phyloP scores from a whole-genome alignment of 2,888 invertebrate genomes.

The Chironomus tentans region DNA sequence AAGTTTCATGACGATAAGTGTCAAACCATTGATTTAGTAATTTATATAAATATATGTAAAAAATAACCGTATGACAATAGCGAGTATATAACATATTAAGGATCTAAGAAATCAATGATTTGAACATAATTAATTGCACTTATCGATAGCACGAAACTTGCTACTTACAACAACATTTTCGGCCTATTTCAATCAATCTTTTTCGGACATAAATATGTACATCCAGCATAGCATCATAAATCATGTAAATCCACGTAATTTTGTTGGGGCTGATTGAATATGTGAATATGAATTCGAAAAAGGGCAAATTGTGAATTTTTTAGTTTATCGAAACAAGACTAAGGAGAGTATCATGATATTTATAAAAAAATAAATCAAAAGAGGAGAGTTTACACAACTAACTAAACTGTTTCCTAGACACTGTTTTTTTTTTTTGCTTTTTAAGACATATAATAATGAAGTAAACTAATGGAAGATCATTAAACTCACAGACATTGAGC shows the following conservation, averaged over 20 bases:
- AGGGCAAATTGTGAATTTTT: neutral
- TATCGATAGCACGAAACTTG: neutral
- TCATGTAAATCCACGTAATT: neutral
- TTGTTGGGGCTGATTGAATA: neutral
- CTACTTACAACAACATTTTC: conserved; percentile 26
- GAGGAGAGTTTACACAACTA: neutral
- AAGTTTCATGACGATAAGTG: conserved; percentile 1
- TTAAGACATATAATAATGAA: neutral
- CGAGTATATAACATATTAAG: neutral
- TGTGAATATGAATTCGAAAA: neutral
- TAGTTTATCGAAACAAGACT: neutral
- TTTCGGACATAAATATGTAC: neutral
- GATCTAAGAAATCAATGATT: neutral
- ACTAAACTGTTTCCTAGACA: neutral
- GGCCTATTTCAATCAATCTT: conserved; percentile 24
- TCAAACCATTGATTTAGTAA: conserved; percentile 8
- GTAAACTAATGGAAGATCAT: neutral
- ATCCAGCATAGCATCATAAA: conserved; percentile 13
- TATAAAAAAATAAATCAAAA: neutral
- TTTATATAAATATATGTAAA: too few species aligned
- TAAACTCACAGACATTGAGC: too few species aligned
- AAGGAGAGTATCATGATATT: neutral
- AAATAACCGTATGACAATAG: neutral
- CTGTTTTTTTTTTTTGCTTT: neutral
- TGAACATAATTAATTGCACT: neutral